Base-by-base conservation (phyloP, 2,888 invertebrate genomes). In the Notodonta dromedarius region DNA sequence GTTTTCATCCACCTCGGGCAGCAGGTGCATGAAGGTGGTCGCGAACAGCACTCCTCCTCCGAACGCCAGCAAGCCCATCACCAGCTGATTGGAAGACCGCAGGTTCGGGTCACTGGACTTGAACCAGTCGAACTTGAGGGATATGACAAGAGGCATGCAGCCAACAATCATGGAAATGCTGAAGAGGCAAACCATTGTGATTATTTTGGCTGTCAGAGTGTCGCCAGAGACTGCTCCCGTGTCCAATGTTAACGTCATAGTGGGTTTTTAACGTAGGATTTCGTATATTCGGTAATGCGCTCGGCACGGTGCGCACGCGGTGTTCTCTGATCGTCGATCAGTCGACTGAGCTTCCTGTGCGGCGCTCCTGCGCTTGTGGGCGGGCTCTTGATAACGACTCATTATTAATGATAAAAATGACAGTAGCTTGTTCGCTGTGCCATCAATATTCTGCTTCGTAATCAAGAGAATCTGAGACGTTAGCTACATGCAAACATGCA, bases 11-110 rank as follows among this genome's bases (percentile, higher is more conserved):
- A 97, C 96, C 91, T 97, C 97, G 8, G 97, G 97, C 61, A 97
- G 86, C 74, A 98, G 89, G 83, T 98, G 97, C 79, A 97, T 92
- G 78, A 98, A 97, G 1, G 97, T 97, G 5, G 97, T 98, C 69
- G 96, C 96, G 58, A 98, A 94, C 8, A 98, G 89, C 0, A 97
- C 97, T 7, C 97, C 97, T 9, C 97, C 97, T 11, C 97, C 97
- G 70, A 97, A 96, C 57, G 96, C 95, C 55, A 97, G 87, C 9
- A 97, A 83, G n/a, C 96, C 92, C 71, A 95, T 91, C 53, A 96
- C 95, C 32, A 94, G 76, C 72, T 78, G 82, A 74, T 93, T 94
- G 6, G 95, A 94, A 42, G 90, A 85, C 55, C 89, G 83, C 78
- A 94, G 88, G 65, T 94, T 86, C 11, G 90, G 80, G 56, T 87